Conservation (phyloP, 2,113 vertebrate species). For the Ptilorrhoa leucosticta region DNA sequence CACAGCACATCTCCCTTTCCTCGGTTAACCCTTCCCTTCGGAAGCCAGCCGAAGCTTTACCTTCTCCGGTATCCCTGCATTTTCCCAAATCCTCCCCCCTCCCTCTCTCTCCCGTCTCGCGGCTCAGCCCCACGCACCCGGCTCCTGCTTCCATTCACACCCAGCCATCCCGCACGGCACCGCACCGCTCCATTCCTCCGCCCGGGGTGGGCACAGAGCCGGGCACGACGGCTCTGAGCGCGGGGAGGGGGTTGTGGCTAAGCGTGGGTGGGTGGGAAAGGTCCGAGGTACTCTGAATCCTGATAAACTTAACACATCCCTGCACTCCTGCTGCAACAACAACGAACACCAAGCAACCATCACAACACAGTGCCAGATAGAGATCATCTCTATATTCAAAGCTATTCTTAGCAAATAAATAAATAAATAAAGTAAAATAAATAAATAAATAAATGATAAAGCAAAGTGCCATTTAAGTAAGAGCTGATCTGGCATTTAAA, state of each 20-base stretch:
- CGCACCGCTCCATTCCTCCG: neutral
- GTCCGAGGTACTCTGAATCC: neutral
- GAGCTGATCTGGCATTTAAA: constrained; percentile 31
- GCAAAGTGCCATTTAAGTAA: constrained; percentile 23
- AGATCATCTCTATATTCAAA: neutral
- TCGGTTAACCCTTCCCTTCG: neutral
- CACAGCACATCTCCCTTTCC: neutral
- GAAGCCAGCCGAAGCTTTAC: neutral
- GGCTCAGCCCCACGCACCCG: neutral
- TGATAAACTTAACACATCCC: neutral
- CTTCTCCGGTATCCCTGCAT: neutral
- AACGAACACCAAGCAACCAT: neutral
- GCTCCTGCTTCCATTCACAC: neutral
- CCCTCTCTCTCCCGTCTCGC: neutral
- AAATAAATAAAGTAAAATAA: neutral
- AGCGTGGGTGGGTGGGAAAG: accelerated
- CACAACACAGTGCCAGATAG: neutral
- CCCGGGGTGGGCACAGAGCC: accelerated
- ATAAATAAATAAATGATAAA: constrained; percentile 18
- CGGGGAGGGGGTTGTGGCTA: accelerated
- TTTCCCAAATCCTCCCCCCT: neutral
- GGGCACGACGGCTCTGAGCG: accelerated
- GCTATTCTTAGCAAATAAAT: neutral
- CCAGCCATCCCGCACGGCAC: neutral
- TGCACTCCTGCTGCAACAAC: neutral